These are phyloP conservation scores for Atethmia centrago DNA, from an alignment of 2,888 invertebrate genomes.

Conservation along the genomic window DNA sequence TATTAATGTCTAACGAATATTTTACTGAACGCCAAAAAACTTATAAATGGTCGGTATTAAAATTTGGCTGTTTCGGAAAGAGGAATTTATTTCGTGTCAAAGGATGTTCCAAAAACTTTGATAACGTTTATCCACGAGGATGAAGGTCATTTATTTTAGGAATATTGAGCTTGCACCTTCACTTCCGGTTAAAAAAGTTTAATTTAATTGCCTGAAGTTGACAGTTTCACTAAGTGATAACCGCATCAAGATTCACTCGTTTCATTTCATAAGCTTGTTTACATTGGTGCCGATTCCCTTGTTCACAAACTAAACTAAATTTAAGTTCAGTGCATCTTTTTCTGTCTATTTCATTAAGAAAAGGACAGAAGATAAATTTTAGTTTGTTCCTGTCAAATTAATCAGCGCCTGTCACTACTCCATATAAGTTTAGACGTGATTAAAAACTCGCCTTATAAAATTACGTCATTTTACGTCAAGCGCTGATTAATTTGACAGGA, in stretches of 20 bases:
- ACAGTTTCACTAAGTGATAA: slow-evolving; percentile 12
- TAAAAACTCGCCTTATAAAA: too few species aligned
- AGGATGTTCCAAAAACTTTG: slow-evolving; percentile 66
- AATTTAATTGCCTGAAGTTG: background rate
- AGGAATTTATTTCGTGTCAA: slow-evolving; percentile 73
- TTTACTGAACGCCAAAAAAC: slow-evolving; percentile 72
- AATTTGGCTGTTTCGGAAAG: slow-evolving; percentile 70
- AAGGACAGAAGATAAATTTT: too few species aligned
- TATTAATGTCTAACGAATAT: slow-evolving; percentile 74
- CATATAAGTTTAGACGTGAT: too few species aligned
- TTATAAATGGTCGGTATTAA: slow-evolving; percentile 73
- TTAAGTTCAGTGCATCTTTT: too few species aligned
- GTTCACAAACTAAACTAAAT: too few species aligned
- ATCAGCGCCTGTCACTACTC: too few species aligned
- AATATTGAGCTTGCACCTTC: slow-evolving; percentile 46
- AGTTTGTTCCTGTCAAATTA: too few species aligned
- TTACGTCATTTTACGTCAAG: too few species aligned
- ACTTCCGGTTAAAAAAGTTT: slow-evolving; percentile 10
- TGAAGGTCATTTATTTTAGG: slow-evolving; percentile 28
- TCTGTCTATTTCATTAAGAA: too few species aligned
- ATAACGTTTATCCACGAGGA: slow-evolving; percentile 59
- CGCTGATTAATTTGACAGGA: too few species aligned
- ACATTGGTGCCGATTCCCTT: too few species aligned
- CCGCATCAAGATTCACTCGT: background rate
- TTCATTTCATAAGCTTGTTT: background rate